Conservation (phyloP, 2,113 vertebrate species). For the Haemorhous mexicanus region DNA sequence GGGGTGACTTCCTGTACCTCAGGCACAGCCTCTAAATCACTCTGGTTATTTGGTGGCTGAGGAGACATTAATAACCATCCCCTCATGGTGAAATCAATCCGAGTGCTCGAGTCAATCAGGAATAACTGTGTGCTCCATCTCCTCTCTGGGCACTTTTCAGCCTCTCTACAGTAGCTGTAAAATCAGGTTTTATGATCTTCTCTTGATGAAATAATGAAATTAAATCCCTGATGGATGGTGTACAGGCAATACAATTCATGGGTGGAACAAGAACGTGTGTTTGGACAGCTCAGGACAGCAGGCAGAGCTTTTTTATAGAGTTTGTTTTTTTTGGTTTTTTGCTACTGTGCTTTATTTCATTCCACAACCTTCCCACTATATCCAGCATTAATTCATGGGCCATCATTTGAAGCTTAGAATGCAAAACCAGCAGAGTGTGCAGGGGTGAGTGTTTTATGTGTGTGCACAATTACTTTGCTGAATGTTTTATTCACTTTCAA, state of each 20-base stretch:
- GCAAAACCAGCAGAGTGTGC: not conserved
- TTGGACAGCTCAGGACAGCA: not conserved
- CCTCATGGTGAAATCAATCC: not conserved
- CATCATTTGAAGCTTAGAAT: not conserved
- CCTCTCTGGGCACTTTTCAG: not conserved
- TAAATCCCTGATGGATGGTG: not conserved
- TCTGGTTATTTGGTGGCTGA: not conserved
- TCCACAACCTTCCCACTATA: not conserved
- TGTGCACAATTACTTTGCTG: not conserved
- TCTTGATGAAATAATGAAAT: constrained; percentile 10
- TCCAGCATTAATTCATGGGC: not conserved
- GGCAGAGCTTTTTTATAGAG: not conserved
- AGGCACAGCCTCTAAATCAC: not conserved
- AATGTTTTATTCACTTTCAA: constrained; percentile 19
- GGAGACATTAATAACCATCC: not conserved
- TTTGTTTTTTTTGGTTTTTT: rapidly evolving
- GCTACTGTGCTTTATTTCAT: not conserved
- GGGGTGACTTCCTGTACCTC: rapidly evolving
- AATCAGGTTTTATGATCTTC: constrained; percentile 9
- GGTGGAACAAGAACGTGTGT: not conserved
- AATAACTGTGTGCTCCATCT: not conserved
- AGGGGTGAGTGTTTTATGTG: not conserved
- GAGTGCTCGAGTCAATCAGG: not conserved
- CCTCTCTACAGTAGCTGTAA: not conserved
- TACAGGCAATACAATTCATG: not conserved